Percentiles rank a stretch among this genome's conserved stretches.
Evolutionary conservation across 2,797 vertebrate species (phyloP).

Genomic region (Nannoperca australis): DNA sequence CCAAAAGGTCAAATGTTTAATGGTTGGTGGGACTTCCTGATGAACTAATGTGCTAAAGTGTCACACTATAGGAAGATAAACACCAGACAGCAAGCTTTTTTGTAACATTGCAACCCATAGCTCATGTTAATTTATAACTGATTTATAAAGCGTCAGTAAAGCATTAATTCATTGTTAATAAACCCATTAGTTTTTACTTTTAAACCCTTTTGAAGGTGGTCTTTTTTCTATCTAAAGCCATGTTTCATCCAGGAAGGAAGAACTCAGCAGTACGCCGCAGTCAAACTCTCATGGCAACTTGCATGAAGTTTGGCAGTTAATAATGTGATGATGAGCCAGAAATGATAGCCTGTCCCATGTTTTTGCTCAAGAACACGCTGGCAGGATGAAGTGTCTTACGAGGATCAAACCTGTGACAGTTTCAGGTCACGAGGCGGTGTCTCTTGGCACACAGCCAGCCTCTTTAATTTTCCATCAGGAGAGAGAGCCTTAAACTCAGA

Average conservation of each 20-base stretch:
- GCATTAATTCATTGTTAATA: neutral
- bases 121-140: neutral
- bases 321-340: neutral
- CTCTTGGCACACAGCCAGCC: too few species aligned
- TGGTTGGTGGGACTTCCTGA: neutral
- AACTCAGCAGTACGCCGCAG: neutral
- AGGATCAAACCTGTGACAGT: slow-evolving; percentile 42
- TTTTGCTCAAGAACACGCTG: neutral
- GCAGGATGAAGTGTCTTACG: neutral
- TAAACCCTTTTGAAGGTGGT: too few species aligned
- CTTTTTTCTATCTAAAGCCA: too few species aligned
- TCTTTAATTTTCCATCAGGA: slow-evolving; percentile 28
- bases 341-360: neutral
- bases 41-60: neutral
- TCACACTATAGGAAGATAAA: neutral
- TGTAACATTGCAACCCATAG: neutral
- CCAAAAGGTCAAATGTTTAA: neutral
- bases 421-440: slow-evolving; percentile 21
- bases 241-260: neutral
- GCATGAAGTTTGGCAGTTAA: neutral
- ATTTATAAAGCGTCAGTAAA: neutral
- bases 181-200: too few species aligned
- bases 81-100: neutral
- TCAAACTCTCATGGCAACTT: neutral
- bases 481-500: slow-evolving; percentile 1